phyloP scores from a whole-genome alignment of 2,888 invertebrate genomes.

The Operophtera brumata region DNA sequence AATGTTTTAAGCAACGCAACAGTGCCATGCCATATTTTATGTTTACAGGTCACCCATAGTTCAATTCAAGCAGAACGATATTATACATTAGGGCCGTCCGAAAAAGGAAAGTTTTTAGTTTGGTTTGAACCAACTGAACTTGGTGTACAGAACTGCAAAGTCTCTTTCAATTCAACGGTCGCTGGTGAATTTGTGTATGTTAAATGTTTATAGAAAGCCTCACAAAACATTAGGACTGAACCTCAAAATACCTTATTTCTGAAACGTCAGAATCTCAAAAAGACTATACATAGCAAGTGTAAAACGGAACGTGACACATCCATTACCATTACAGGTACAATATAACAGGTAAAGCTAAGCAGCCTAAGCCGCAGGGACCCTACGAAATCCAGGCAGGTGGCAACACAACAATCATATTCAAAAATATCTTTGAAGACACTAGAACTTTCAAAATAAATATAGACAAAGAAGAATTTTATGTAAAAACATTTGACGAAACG shows the following conservation, averaged over 20 bases:
- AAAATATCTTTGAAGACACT: constrained; percentile 62
- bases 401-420: constrained; percentile 54
- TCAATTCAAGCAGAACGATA: constrained; percentile 56
- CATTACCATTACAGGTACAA: constrained; percentile 49
- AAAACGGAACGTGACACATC: constrained; percentile 45
- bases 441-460: constrained; percentile 57
- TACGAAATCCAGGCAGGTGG: constrained; percentile 58
- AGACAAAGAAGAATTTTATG: constrained; percentile 62
- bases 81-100: constrained; percentile 53
- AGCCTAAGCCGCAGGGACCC: constrained; percentile 69
- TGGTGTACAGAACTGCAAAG: constrained; percentile 54
- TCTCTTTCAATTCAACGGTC: constrained; percentile 58
- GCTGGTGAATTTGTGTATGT: constrained; percentile 74
- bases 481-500: constrained; percentile 46
- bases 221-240: no score
- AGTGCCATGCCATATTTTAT: background rate
- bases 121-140: constrained; percentile 67
- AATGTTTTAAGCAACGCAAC: no score
- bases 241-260: no score
- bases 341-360: constrained; percentile 58
- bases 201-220: no score
- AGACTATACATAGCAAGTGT: background rate
- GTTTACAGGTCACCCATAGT: constrained; percentile 57
- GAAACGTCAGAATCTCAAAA: no score
- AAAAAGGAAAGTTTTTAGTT: constrained; percentile 67